These are phyloP conservation scores for Bubo blakistoni DNA, from an alignment of 2,113 vertebrate genomes.

Conservation along the genomic window DNA sequence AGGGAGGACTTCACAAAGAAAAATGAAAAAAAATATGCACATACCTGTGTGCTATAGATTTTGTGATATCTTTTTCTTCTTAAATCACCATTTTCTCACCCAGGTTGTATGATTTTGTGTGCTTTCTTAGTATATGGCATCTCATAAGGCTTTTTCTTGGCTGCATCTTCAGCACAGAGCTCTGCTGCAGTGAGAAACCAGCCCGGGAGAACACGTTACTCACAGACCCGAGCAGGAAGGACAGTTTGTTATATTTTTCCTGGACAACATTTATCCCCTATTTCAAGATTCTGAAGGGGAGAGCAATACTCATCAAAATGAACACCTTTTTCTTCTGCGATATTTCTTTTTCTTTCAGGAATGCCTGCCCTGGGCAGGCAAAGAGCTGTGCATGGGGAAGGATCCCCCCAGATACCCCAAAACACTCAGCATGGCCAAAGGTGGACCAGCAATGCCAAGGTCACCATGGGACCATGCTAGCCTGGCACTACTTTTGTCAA, in stretches of 20 bases:
- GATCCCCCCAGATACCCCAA: background rate
- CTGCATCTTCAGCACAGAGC: background rate
- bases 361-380: background rate
- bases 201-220: background rate
- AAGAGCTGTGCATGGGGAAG: background rate
- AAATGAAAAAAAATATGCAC: background rate
- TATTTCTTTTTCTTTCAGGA: background rate
- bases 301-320: background rate
- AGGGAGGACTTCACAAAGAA: background rate
- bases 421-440: background rate
- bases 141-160: background rate
- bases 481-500: background rate
- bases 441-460: background rate
- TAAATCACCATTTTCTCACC: background rate
- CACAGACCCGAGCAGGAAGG: background rate
- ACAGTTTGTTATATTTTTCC: background rate
- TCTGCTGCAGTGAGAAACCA: background rate
- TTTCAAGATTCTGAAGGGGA: background rate
- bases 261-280: background rate
- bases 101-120: background rate
- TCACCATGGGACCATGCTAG: background rate
- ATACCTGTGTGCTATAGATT: background rate
- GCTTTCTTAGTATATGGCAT: background rate
- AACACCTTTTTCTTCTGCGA: background rate
- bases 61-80: background rate